These are phyloP conservation scores for Callinectes sapidus DNA, from an alignment of 2,888 invertebrate species.

Conservation along the genomic window DNA sequence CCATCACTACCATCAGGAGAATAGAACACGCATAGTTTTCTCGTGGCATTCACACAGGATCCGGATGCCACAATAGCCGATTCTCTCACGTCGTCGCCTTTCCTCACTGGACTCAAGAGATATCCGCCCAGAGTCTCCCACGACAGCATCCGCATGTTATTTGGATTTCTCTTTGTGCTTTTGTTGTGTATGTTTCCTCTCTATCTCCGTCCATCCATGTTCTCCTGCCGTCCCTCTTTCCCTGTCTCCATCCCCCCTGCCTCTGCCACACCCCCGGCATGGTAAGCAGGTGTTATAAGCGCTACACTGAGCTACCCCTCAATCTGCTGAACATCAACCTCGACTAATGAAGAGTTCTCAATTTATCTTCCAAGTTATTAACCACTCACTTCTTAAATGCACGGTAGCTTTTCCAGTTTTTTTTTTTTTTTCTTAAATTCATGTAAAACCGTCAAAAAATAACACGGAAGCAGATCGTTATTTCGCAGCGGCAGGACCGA, in stretches of 20 bases:
- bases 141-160: background rate
- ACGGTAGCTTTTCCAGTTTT: background rate
- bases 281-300: background rate
- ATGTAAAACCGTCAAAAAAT: background rate
- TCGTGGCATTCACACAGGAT: background rate
- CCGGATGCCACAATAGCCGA: background rate
- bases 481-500: background rate
- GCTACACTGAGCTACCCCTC: background rate
- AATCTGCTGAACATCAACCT: background rate
- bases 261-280: background rate
- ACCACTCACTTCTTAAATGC: background rate
- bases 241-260: background rate
- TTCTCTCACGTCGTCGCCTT: background rate
- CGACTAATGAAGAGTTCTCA: background rate
- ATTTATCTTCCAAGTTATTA: background rate
- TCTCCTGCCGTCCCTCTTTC: background rate
- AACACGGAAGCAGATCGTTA: background rate
- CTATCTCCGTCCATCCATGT: background rate
- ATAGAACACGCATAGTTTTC: background rate
- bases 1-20: background rate
- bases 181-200: background rate
- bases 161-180: background rate
- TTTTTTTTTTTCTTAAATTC: background rate
- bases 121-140: background rate
- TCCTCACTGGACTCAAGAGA: background rate